These are phyloP conservation scores for Aegithalos caudatus DNA, from an alignment of 2,113 vertebrate species.

Conservation along the genomic window DNA sequence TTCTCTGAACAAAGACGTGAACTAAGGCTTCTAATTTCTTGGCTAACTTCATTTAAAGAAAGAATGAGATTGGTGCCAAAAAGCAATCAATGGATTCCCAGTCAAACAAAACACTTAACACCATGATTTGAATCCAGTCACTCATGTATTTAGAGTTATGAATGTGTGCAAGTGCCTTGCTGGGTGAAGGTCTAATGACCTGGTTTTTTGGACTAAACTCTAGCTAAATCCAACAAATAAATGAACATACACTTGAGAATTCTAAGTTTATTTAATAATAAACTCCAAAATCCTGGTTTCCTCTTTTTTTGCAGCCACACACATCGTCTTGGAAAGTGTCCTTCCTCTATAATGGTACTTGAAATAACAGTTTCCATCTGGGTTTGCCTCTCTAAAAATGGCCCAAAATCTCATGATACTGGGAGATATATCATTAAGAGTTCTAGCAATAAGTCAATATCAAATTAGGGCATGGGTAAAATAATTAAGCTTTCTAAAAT, in stretches of 20 bases:
- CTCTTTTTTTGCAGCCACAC: neutral
- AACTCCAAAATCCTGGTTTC: neutral
- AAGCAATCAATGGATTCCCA: neutral
- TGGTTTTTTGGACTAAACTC: neutral
- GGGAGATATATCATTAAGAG: neutral
- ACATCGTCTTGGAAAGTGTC: neutral
- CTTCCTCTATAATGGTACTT: neutral
- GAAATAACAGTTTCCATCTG: neutral
- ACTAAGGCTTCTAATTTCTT: conserved; percentile 4
- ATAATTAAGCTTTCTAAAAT: neutral
- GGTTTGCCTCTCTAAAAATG: neutral
- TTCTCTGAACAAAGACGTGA: neutral
- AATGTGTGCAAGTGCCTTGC: neutral
- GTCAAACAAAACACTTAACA: neutral
- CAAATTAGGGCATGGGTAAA: neutral
- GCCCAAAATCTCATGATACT: neutral
- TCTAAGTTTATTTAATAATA: neutral
- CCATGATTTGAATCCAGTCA: neutral
- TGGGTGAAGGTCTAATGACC: neutral
- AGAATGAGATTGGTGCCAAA: conserved; percentile 15
- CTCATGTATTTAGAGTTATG: neutral
- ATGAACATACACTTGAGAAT: neutral
- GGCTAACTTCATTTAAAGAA: neutral
- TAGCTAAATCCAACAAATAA: neutral
- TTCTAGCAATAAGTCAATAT: neutral